phyloP scores from a whole-genome alignment of 2,888 invertebrate genomes.

The Troides helena region DNA sequence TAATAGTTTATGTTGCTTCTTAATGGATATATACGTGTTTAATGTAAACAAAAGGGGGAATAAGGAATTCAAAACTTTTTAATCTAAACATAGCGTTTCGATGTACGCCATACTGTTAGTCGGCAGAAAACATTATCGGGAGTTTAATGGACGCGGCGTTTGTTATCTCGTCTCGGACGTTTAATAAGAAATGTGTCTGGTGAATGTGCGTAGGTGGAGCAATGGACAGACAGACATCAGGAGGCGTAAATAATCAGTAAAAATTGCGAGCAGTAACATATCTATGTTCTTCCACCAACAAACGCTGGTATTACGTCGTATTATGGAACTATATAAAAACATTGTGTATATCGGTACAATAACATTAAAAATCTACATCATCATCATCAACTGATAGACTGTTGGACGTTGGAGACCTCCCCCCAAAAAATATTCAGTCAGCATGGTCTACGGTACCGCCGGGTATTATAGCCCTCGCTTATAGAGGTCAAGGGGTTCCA shows the following conservation, averaged over 20 bases:
- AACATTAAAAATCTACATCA: not conserved
- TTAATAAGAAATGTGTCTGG: constrained; percentile 39
- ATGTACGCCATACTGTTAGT: constrained; percentile 4
- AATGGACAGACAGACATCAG: constrained; percentile 12
- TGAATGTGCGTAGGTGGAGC: constrained; percentile 19
- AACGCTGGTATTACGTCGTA: not conserved
- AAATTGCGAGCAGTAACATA: constrained; percentile 26
- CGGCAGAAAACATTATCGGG: constrained; percentile 10
- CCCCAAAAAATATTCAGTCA: too few species aligned
- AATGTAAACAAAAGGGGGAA: constrained; percentile 16
- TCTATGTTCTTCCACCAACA: not conserved
- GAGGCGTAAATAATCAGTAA: constrained; percentile 23
- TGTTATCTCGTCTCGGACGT: constrained; percentile 33
- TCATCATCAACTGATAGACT: too few species aligned
- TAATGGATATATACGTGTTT: constrained; percentile 12
- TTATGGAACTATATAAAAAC: not conserved
- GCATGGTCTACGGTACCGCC: too few species aligned
- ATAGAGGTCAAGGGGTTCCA: too few species aligned
- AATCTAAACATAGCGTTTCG: constrained; percentile 13
- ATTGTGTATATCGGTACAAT: not conserved
- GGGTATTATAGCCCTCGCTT: too few species aligned
- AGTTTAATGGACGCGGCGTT: constrained; percentile 25
- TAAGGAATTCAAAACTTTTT: constrained; percentile 15
- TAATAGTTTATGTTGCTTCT: constrained; percentile 10
- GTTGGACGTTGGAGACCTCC: too few species aligned